Evolutionary conservation across 2,113 vertebrate species (phyloP).

Genomic region (Mus spicilegus): DNA sequence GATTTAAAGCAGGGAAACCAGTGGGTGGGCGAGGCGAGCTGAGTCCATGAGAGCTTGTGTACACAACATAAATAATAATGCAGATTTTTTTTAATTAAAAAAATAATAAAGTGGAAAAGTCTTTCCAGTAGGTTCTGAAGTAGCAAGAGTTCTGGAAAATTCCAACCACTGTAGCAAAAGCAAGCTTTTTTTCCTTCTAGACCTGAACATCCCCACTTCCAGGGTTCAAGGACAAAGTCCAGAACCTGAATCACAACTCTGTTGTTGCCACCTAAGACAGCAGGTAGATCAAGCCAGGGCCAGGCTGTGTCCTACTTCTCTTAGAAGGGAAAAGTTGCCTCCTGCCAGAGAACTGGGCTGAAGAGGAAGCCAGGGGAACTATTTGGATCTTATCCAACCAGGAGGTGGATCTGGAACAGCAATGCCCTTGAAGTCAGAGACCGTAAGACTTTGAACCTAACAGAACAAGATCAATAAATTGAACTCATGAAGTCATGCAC

Average conservation of each 20-base stretch:
- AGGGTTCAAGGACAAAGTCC: neutral
- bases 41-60: too few species aligned
- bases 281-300: neutral
- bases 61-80: neutral
- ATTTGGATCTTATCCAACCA: neutral
- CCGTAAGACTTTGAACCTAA: neutral
- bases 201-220: neutral
- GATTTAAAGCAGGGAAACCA: neutral
- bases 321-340: neutral
- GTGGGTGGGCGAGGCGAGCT: neutral
- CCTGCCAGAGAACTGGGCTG: neutral
- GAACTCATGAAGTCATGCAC: neutral
- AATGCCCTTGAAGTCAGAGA: neutral
- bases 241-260: neutral
- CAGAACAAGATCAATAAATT: conserved; percentile 12
- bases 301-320: neutral
- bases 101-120: neutral
- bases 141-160: neutral
- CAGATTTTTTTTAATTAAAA: neutral
- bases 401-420: neutral
- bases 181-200: neutral
- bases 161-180: neutral
- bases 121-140: neutral
- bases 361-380: neutral
- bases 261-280: too few species aligned